phyloP scores from a whole-genome alignment of 1,140 invertebrate species.

The Sycobia sp. region DNA sequence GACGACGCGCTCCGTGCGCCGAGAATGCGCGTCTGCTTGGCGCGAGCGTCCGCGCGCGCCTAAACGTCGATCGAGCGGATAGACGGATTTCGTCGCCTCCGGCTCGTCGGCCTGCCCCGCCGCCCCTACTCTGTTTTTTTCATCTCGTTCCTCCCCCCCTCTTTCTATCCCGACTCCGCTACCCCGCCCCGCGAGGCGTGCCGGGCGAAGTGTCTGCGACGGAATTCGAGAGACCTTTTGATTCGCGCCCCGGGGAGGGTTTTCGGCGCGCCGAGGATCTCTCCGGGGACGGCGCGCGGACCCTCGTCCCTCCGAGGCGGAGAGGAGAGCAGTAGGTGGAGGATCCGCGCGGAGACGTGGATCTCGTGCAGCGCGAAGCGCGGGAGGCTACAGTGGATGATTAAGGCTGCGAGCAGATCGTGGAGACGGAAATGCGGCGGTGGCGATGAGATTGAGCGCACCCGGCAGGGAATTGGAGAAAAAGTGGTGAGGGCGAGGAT shows the following conservation, averaged over 20 bases:
- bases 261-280: too few species aligned
- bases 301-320: too few species aligned
- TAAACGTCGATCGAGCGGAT: neutral
- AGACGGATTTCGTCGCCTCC: neutral
- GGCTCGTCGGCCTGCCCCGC: neutral
- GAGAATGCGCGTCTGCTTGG: neutral
- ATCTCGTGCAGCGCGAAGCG: too few species aligned
- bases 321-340: too few species aligned
- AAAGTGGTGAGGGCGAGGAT: too few species aligned
- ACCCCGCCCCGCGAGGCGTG: neutral
- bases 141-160: neutral
- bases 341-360: too few species aligned
- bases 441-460: neutral
- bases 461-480: too few species aligned
- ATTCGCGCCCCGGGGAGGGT: neutral
- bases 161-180: neutral
- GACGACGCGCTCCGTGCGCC: neutral
- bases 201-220: neutral
- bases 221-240: neutral
- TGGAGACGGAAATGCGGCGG: neutral
- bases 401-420: too few species aligned
- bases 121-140: neutral
- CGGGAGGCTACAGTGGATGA: too few species aligned
- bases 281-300: too few species aligned
- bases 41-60: neutral